Percentiles rank a stretch among this genome's conserved stretches.
These are phyloP conservation scores for Gambelia wislizenii DNA, from an alignment of 2,797 vertebrate species.

Conservation along the genomic window DNA sequence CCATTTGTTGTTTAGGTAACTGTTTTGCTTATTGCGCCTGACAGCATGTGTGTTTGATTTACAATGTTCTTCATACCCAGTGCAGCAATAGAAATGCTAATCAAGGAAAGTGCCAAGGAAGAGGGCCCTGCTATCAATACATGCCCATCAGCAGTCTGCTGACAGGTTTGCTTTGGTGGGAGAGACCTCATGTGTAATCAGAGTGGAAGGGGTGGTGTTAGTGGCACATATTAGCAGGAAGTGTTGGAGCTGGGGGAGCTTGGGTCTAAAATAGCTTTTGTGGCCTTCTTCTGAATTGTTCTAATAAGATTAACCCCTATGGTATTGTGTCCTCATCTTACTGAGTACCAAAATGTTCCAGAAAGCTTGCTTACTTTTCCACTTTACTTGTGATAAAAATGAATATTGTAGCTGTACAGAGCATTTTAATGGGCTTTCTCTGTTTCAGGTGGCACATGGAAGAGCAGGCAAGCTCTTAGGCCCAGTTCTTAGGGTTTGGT, in stretches of 20 bases:
- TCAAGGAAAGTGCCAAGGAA: conserved; percentile 32
- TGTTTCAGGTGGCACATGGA: background rate
- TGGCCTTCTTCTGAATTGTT: conserved; percentile 8
- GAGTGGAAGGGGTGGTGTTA: conserved; percentile 20
- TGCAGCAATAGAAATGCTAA: conserved; percentile 63
- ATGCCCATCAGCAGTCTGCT: conserved; percentile 56
- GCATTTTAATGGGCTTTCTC: fast-evolving
- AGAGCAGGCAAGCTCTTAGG: background rate
- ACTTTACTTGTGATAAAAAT: background rate
- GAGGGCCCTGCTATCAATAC: conserved; percentile 9
- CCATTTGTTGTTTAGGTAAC: conserved; percentile 67
- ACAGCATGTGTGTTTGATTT: conserved; percentile 66
- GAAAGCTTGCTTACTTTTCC: background rate
- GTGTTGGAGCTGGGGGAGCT: background rate
- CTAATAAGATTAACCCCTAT: conserved; percentile 1
- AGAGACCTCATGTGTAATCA: conserved; percentile 54
- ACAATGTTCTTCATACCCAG: conserved; percentile 34
- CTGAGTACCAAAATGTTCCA: background rate
- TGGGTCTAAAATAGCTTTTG: conserved; percentile 4
- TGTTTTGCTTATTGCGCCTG: conserved; percentile 65
- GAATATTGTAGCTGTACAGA: too few species aligned
- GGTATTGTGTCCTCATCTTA: background rate
- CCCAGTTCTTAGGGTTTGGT: background rate
- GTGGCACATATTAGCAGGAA: conserved; percentile 10
- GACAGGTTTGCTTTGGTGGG: conserved; percentile 19